Evolutionary conservation across 1,140 invertebrate species (phyloP), one percentile per base, ranked within the genome.

Genomic region (Ceratina australensis): DNA sequence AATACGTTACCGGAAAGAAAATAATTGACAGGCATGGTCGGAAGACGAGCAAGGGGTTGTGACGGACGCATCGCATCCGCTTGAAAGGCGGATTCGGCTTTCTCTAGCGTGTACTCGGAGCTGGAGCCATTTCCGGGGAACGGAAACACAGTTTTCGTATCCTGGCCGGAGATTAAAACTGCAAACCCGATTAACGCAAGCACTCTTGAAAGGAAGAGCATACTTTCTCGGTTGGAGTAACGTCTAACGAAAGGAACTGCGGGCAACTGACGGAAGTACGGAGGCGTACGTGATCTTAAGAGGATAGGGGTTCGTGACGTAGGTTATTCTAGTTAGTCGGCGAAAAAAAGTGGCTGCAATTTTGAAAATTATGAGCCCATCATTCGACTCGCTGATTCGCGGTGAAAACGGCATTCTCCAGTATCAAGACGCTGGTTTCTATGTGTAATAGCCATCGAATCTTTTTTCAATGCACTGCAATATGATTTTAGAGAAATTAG

Each of bases 351-450:
- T 85, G 68, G 49, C 15, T 60, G 66, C 83, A 84, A 89, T 88
- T 86, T 81, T 28, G 49, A 63, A 65, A 86, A 85, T 57, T 60
- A 71, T 5, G 5, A 18, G 15, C 10, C 64, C 68, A 90, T 90
- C 83, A 90, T 88, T 86, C 84, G 89, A 78, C 89, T 86, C 89
- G 89, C 82, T 89, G 88, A 79, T 24, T 69, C 68, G 76, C 86
- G 79, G 52, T 42, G 47, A 26, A 54, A 61, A 59, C 56, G 13
- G 15, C 56, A 4, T 15, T 24, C 7, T 67, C 33, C 20, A 5
- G 10, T 26, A 61, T 15, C 42, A 18, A 65, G 16, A 1, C 26
- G 33, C 3, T n/a, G 49, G 7, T 26, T 59, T 42, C 54, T 24
- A n/a, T n/a, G n/a, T n/a, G 10, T 59, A 77, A 68, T 69, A 42